These are phyloP conservation scores for Rotaria magnacalcarata DNA, from an alignment of 2,888 invertebrate species.

Conservation along the genomic window DNA sequence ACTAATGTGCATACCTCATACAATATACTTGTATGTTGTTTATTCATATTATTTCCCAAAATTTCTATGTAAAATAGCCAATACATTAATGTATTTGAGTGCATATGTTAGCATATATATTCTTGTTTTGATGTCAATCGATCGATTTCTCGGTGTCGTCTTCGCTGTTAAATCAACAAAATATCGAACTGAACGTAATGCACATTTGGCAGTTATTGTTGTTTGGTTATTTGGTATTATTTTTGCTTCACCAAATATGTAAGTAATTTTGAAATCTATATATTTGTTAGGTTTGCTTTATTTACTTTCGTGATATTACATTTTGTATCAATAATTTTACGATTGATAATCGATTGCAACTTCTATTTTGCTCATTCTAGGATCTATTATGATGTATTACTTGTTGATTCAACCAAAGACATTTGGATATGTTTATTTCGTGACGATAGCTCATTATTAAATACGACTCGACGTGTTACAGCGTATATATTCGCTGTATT, in stretches of 20 bases:
- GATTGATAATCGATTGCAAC: not conserved
- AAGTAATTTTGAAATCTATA: conserved; percentile 47
- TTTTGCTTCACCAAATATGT: conserved; percentile 54
- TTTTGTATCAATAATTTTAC: not conserved
- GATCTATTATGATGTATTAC: not conserved
- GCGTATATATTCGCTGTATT: conserved; percentile 62
- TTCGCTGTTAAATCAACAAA: conserved; percentile 80
- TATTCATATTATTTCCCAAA: conserved; percentile 79
- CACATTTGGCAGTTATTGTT: conserved; percentile 71
- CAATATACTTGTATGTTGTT: conserved; percentile 80
- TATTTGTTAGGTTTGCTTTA: no score
- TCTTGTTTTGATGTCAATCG: conserved; percentile 83
- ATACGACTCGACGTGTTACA: not conserved
- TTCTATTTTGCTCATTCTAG: not conserved
- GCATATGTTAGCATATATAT: conserved; percentile 90
- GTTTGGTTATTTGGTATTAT: conserved; percentile 73
- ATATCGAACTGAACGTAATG: conserved; percentile 74
- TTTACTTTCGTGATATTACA: no score
- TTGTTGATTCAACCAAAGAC: not conserved
- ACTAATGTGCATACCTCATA: conserved; percentile 86
- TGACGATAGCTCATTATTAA: not conserved
- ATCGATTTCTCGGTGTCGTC: conserved; percentile 82
- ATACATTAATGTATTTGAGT: conserved; percentile 83
- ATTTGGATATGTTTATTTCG: not conserved
- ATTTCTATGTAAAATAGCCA: conserved; percentile 80